Percentiles rank a stretch among this genome's conserved stretches.
phyloP scores from a whole-genome alignment of 23 tunicate species.

The Pegea sp. region DNA sequence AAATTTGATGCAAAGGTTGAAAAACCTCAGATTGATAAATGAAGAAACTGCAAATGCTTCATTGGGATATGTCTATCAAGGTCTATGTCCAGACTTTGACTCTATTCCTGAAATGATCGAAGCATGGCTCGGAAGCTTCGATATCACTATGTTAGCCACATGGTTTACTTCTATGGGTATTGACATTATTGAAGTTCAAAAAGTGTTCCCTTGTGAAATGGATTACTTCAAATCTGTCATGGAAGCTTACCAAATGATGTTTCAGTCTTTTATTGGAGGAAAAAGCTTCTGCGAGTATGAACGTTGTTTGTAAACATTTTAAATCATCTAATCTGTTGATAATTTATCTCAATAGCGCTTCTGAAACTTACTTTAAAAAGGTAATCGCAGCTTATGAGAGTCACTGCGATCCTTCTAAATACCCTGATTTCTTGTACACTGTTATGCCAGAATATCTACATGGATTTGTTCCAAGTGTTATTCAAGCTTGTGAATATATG shows the following conservation, averaged over 20 bases:
- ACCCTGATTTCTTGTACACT: neutral
- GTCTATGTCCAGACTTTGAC: neutral
- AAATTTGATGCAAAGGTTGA: neutral
- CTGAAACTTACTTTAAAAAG: neutral
- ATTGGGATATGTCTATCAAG: neutral
- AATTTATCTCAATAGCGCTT: neutral
- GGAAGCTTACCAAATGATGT: neutral
- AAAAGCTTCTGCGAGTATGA: no score
- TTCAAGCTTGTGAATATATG: neutral
- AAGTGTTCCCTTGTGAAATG: neutral
- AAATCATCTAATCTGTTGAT: no score
- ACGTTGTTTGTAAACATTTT: no score
- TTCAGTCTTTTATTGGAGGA: no score
- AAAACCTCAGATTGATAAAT: neutral
- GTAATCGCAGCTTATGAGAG: neutral
- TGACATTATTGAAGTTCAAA: neutral
- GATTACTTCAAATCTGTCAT: neutral
- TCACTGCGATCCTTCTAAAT: neutral
- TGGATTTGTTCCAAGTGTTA: neutral
- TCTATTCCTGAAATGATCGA: neutral
- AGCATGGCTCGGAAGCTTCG: neutral
- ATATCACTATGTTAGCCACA: neutral
- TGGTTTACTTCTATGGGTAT: neutral
- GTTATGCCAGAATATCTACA: neutral
- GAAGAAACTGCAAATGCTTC: neutral